Percentiles rank a stretch among this genome's conserved stretches.
Conservation (phyloP, 2,113 vertebrate genomes). For the Dicentrarchus labrax region DNA sequence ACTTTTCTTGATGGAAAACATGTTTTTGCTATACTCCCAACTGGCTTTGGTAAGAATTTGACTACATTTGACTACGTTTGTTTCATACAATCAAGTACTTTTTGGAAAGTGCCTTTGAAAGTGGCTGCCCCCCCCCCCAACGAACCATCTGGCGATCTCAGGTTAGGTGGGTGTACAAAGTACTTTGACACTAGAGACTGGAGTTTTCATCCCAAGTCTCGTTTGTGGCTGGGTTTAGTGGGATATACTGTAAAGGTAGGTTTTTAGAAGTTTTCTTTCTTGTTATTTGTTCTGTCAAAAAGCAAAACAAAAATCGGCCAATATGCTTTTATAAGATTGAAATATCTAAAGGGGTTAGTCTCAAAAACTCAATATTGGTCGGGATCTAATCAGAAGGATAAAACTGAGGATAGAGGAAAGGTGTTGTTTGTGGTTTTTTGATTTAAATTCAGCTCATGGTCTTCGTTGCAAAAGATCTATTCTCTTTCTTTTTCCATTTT, state of each 20-base stretch:
- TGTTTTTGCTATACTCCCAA: too few species aligned
- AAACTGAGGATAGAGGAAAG: background rate
- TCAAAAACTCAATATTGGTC: background rate
- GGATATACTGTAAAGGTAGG: background rate
- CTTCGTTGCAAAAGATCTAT: slow-evolving; percentile 18
- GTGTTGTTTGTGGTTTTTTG: background rate
- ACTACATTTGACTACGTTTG: too few species aligned
- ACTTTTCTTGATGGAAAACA: too few species aligned
- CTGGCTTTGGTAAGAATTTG: too few species aligned
- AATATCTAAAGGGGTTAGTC: background rate
- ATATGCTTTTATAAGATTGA: background rate
- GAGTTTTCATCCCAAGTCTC: too few species aligned
- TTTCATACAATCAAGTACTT: too few species aligned
- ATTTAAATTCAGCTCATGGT: slow-evolving; percentile 31
- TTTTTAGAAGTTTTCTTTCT: background rate
- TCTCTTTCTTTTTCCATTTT: background rate
- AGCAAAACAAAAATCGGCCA: background rate
- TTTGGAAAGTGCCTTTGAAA: too few species aligned
- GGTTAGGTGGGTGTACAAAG: too few species aligned
- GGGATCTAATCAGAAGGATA: background rate
- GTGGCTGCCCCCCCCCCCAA: too few species aligned
- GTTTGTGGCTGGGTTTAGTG: background rate
- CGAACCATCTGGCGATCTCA: too few species aligned
- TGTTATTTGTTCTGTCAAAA: background rate
- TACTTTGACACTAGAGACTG: too few species aligned